Base-by-base conservation (phyloP, 2,888 invertebrate genomes). In the Phrixothrix hirtus region DNA sequence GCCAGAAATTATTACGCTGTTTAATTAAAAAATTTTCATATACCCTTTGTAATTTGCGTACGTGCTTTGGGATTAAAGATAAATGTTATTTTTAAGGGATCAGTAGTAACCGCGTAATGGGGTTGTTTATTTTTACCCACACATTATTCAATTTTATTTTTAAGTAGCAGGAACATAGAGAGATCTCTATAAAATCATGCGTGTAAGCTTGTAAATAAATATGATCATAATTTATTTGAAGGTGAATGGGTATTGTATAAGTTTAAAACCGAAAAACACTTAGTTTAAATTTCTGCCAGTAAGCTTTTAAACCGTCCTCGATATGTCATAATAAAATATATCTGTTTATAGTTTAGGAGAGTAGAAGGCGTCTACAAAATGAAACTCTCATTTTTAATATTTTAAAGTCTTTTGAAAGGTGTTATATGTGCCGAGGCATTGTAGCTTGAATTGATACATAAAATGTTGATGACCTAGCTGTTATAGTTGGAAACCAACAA, bases 391-490 rank as follows among this genome's bases (percentile, higher is more conserved):
- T 42, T 42, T 46, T 46, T 52, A 46, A 52, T 46, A 52, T 46
- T 46, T 46, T 41, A 52, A 39, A 46, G 46, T 32, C 46, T 38
- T 46, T 41, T 52, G 46, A 52, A 52, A 47, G 52, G 46, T 52
- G 52, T 43, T 47, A 47, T 47, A 41, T 52, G 45, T 42, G 44
- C 34, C 39, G 36, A 38, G 31, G 46, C 42, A 52, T 52, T 52
- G 52, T 52, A 41, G 46, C 36, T 42, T 37, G 52, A 52, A 52
- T 36, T 47, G 42, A 31, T 46, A 42, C 42, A 47, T 52, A 46
- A 52, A 52, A 52, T 47, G 46, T 52, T 52, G 52, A 52, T 52
- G 52, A 52, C 45, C 46, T 46, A 42, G 52, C 41, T 46, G 48
- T 48, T 48, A 42, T 48, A 36, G 25, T 16, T 21, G 37, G 41